Conservation (phyloP, 2,888 invertebrate genomes). For the Pammene aurita region DNA sequence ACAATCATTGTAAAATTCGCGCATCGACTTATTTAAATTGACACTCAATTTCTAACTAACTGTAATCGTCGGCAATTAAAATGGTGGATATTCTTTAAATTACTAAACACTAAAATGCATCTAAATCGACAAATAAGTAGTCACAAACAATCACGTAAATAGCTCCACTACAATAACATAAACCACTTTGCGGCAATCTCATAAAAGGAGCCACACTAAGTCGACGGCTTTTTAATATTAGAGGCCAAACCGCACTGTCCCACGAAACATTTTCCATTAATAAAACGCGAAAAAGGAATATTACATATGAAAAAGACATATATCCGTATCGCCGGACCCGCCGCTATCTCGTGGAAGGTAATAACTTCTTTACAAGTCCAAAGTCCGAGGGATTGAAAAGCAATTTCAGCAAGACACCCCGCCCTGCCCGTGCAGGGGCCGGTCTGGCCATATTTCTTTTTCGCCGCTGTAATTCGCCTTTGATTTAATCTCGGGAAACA, state of each 20-base stretch:
- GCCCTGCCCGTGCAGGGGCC: constrained; percentile 72
- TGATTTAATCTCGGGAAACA: constrained; percentile 84
- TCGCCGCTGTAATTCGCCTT: constrained; percentile 83
- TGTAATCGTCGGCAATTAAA: constrained; percentile 9
- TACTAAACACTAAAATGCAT: not conserved
- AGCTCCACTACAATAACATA: constrained; percentile 56
- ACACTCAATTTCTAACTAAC: too few relatives aligned
- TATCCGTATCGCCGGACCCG: constrained; percentile 83
- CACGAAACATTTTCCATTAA: constrained; percentile 84
- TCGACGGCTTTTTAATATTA: constrained; percentile 78
- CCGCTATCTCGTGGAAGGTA: constrained; percentile 84
- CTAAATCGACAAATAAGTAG: constrained; percentile 10
- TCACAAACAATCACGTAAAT: constrained; percentile 12
- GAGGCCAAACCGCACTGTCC: constrained; percentile 78
- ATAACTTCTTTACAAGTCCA: constrained; percentile 85
- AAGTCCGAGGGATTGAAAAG: constrained; percentile 85
- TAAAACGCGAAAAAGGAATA: constrained; percentile 84
- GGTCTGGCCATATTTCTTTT: constrained; percentile 82
- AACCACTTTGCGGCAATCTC: constrained; percentile 74
- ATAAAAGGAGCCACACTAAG: constrained; percentile 75
- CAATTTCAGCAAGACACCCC: constrained; percentile 84
- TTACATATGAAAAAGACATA: constrained; percentile 84
- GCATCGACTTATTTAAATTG: too few relatives aligned
- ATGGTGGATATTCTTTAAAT: not conserved
- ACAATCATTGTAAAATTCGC: too few relatives aligned